phyloP scores from a whole-genome alignment of 1,140 invertebrate species.

The Euura lappo region DNA sequence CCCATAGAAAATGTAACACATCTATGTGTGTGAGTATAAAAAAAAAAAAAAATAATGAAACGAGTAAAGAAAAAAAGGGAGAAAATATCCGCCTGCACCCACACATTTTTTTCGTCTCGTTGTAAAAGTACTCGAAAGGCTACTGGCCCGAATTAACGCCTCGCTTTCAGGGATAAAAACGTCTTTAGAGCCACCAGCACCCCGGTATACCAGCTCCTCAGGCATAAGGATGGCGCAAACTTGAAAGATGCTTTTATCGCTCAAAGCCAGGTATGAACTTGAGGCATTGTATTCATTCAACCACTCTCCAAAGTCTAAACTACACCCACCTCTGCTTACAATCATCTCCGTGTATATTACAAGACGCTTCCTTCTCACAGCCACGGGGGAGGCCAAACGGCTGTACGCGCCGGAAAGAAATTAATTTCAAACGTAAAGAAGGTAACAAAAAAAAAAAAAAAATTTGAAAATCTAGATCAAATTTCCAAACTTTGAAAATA shows the following conservation, averaged over 20 bases:
- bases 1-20: too few relatives aligned
- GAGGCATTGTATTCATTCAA: not conserved
- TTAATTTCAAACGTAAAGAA: too few relatives aligned
- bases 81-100: not conserved
- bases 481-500: too few relatives aligned
- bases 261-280: not conserved
- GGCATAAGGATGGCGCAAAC: not conserved
- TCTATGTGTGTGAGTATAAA: too few relatives aligned
- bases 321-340: not conserved
- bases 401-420: too few relatives aligned
- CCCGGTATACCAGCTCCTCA: not conserved
- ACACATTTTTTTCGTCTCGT: not conserved
- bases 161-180: constrained; percentile 7
- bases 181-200: not conserved
- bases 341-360: not conserved
- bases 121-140: not conserved
- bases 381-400: too few relatives aligned
- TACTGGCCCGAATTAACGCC: constrained; percentile 6
- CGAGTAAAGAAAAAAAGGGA: too few relatives aligned
- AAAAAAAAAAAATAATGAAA: too few relatives aligned
- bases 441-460: too few relatives aligned
- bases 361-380: too few relatives aligned
- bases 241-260: constrained; percentile 1
- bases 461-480: too few relatives aligned
- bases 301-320: not conserved